These are phyloP conservation scores for Chiroxiphia lanceolata DNA, from an alignment of 2,797 vertebrate species.

Conservation along the genomic window DNA sequence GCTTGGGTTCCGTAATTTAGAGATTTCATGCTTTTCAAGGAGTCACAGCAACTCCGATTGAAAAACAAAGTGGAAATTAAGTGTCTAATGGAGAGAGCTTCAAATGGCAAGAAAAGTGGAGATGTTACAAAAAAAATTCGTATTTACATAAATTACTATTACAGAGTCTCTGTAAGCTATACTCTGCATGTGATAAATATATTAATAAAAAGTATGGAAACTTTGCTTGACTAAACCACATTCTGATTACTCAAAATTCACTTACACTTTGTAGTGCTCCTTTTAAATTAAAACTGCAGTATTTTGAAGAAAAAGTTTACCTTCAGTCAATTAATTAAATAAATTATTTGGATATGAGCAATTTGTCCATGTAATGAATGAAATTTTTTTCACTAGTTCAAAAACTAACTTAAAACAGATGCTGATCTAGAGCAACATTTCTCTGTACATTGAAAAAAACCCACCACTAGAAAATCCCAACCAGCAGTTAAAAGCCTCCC, in stretches of 20 bases:
- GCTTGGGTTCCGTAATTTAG: slow-evolving; percentile 76
- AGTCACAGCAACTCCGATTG: slow-evolving; percentile 74
- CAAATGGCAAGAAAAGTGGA: background rate
- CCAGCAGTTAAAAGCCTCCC: background rate
- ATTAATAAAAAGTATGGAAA: background rate
- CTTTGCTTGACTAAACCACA: background rate
- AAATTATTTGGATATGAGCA: slow-evolving; percentile 53
- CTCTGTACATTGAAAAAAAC: background rate
- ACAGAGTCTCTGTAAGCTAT: background rate
- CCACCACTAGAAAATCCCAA: background rate
- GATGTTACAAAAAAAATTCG: background rate
- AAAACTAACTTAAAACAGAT: slow-evolving; percentile 58
- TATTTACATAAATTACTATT: background rate
- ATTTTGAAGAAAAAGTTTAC: slow-evolving; percentile 27
- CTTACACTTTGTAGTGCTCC: background rate
- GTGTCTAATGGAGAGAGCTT: slow-evolving; percentile 60
- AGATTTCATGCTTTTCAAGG: slow-evolving; percentile 84
- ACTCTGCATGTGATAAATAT: background rate
- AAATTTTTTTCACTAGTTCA: slow-evolving; percentile 12
- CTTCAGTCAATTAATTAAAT: slow-evolving; percentile 49
- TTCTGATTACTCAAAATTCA: background rate
- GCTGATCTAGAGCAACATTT: background rate
- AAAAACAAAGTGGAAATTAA: slow-evolving; percentile 79
- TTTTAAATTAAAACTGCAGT: slow-evolving; percentile 2
- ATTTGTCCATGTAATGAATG: slow-evolving; percentile 46